A percentile compares a stretch with the other conserved stretches of the same genome.
phyloP scores from a whole-genome alignment of 92 coral and sea anemone genomes.

The Porites divaricata region DNA sequence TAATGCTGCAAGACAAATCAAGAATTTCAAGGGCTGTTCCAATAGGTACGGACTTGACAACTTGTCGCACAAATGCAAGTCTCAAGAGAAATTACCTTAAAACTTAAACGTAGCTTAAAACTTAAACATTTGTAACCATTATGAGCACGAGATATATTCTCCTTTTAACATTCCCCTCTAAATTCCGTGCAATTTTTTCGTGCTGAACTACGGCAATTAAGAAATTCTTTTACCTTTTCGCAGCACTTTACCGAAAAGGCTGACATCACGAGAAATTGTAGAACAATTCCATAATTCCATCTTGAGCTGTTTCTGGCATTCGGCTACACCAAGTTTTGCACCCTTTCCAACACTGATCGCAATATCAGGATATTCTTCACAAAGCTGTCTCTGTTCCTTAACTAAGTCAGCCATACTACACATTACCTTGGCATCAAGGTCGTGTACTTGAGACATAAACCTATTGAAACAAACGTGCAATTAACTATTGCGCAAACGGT shows the following conservation, averaged over 20 bases:
- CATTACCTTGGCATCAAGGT: no score
- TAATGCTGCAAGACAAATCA: no score
- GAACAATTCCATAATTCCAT: conserved; percentile 97
- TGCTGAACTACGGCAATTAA: no score
- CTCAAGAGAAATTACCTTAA: no score
- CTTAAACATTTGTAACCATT: no score
- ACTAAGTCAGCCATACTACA: conserved; percentile 2
- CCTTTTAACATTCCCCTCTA: no score
- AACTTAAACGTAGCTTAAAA: no score
- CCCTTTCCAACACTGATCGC: conserved; percentile 95
- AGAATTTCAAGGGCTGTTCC: no score
- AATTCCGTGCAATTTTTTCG: no score
- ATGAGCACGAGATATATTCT: no score
- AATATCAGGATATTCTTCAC: conserved; percentile 93
- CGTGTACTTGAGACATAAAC: conserved; percentile 28
- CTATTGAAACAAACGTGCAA: conserved; percentile 25
- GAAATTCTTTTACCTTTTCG: conserved; percentile 65
- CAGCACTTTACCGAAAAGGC: conserved; percentile 93
- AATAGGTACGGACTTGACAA: no score
- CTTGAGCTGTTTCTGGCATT: conserved; percentile 87
- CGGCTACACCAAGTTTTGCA: conserved; percentile 81
- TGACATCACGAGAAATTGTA: conserved; percentile 75
- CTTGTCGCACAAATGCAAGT: no score
- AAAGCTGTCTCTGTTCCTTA: conserved; percentile 75
- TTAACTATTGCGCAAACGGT: not conserved